A percentile compares a stretch with the other conserved stretches of the same genome.
Evolutionary conservation across 2,888 invertebrate genomes (phyloP).

Genomic region (Strigamia crassipes): DNA sequence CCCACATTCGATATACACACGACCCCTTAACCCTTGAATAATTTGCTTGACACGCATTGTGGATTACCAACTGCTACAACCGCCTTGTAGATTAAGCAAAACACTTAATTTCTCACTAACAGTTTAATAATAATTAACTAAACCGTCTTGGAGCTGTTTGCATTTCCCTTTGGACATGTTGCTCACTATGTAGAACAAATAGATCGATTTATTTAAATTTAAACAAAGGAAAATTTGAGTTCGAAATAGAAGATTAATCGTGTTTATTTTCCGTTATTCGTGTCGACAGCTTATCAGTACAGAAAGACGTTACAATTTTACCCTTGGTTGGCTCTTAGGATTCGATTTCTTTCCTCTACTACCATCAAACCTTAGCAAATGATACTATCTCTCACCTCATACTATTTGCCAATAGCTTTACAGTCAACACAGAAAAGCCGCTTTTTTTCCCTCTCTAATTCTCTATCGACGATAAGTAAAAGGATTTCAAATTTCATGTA

Average conservation of each 20-base stretch:
- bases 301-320: slow-evolving; percentile 34
- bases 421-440: slow-evolving; percentile 21
- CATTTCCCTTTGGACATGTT: slow-evolving; percentile 18
- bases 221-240: neutral
- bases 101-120: slow-evolving; percentile 13
- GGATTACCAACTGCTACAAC: neutral
- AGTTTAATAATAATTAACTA: neutral
- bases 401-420: slow-evolving; percentile 31
- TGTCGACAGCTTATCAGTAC: slow-evolving; percentile 34
- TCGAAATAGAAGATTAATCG: neutral
- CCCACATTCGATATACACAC: slow-evolving; percentile 3
- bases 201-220: neutral
- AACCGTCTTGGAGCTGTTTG: neutral
- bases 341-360: slow-evolving; percentile 19
- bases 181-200: neutral
- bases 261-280: slow-evolving; percentile 12
- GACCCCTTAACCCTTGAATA: slow-evolving; percentile 18
- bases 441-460: slow-evolving; percentile 6
- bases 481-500: slow-evolving; percentile 16
- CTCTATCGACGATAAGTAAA: neutral
- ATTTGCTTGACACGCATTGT: neutral
- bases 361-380: slow-evolving; percentile 31
- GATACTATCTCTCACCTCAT: slow-evolving; percentile 34
- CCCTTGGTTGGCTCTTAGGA: slow-evolving; percentile 28
- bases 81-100: neutral